Conservation (phyloP, 2,113 vertebrate genomes). For the Enhydra lutris region DNA sequence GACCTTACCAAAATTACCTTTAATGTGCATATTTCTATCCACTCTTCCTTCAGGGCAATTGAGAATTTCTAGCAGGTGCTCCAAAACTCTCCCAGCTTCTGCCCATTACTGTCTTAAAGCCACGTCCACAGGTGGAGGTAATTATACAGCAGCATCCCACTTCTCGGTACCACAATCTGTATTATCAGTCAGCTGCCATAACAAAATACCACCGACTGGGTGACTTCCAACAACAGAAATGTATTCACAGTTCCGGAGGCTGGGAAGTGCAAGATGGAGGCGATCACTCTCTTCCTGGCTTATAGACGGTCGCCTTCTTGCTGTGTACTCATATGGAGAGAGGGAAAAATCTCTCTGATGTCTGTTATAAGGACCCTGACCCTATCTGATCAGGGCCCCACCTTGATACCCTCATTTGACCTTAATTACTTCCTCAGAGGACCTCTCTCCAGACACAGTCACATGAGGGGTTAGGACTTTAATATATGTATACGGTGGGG, state of each 20-base stretch:
- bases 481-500: neutral
- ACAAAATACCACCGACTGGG: neutral
- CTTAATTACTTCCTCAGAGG: neutral
- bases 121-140: neutral
- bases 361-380: neutral
- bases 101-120: neutral
- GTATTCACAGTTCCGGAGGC: neutral
- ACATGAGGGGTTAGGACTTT: neutral
- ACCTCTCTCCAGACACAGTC: neutral
- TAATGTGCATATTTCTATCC: neutral
- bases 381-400: neutral
- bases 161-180: neutral
- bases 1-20: neutral
- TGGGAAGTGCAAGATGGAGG: neutral
- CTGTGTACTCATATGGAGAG: neutral
- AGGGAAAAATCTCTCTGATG: neutral
- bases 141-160: neutral
- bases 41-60: neutral
- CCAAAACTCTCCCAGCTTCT: neutral
- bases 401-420: neutral
- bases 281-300: neutral
- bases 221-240: neutral
- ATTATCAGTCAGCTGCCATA: neutral
- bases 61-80: neutral
- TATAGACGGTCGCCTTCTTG: neutral